Percentiles rank a stretch among this genome's conserved stretches.
Evolutionary conservation across 1,140 invertebrate genomes (phyloP).

Genomic region (Archegozetes longisetosus): DNA sequence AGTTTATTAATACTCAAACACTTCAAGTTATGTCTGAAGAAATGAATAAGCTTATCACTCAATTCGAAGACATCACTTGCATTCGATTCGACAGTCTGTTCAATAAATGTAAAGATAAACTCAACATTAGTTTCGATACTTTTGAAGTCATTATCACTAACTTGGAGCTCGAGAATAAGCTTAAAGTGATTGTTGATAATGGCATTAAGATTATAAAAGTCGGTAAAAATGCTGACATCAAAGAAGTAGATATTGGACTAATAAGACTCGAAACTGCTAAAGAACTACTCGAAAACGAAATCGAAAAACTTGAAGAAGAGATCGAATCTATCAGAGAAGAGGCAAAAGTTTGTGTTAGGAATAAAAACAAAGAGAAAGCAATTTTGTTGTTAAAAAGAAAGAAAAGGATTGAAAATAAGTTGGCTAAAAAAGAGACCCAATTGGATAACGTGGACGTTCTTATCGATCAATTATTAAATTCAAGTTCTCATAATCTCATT

Average conservation of each 20-base stretch:
- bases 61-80: neutral
- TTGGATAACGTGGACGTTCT: constrained; percentile 13
- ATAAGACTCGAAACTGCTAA: constrained; percentile 6
- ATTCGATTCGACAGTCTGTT: neutral
- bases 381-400: constrained; percentile 11
- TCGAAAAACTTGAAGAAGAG: neutral
- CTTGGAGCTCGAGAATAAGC: neutral
- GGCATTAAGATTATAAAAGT: constrained; percentile 12
- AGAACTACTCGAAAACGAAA: constrained; percentile 11
- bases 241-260: constrained; percentile 7
- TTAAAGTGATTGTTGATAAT: neutral
- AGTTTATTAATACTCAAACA: neutral
- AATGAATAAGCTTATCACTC: constrained; percentile 1
- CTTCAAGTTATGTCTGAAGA: constrained; percentile 3
- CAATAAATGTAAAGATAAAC: neutral
- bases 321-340: constrained; percentile 5
- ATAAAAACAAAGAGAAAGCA: constrained; percentile 6
- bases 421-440: constrained; percentile 10
- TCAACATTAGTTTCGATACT: neutral
- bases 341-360: neutral
- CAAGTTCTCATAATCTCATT: constrained; percentile 4
- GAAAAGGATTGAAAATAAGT: constrained; percentile 9
- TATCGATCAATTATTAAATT: constrained; percentile 5
- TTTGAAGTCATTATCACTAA: neutral
- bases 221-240: constrained; percentile 4